A percentile compares a stretch with the other conserved stretches of the same genome.
These are phyloP conservation scores for Micromesistius poutassou DNA, from an alignment of 2,797 vertebrate species.

Conservation along the genomic window DNA sequence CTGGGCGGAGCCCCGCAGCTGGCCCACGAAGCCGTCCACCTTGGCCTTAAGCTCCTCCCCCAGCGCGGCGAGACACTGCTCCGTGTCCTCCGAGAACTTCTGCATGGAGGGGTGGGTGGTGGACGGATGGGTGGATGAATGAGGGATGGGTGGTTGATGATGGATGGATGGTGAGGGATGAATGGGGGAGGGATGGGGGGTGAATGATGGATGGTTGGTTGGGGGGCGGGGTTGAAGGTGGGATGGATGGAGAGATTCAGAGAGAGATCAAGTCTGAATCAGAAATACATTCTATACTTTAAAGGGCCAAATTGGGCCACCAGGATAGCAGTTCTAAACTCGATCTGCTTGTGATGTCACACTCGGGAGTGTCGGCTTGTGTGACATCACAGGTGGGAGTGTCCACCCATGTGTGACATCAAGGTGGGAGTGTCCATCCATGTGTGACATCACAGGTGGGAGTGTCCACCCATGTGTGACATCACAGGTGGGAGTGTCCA, in stretches of 20 bases:
- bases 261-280: not conserved
- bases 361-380: not conserved
- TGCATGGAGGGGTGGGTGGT: slow-evolving; percentile 18
- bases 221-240: no score
- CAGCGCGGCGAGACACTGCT: slow-evolving; percentile 52
- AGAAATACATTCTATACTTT: not conserved
- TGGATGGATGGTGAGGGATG: no score
- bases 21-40: slow-evolving; percentile 49
- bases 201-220: no score
- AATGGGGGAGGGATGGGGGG: no score
- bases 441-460: no score
- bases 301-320: not conserved
- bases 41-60: slow-evolving; percentile 52
- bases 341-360: not conserved
- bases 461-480: not conserved
- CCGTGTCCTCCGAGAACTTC: slow-evolving; percentile 62
- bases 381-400: no score
- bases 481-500: not conserved
- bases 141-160: no score
- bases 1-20: slow-evolving; percentile 44
- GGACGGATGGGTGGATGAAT: no score
- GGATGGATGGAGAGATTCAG: not conserved
- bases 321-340: no score
- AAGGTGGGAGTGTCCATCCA: not conserved
- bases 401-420: no score